Base-by-base conservation (phyloP, 2,113 vertebrate genomes). In the Pholis gunnellus region DNA sequence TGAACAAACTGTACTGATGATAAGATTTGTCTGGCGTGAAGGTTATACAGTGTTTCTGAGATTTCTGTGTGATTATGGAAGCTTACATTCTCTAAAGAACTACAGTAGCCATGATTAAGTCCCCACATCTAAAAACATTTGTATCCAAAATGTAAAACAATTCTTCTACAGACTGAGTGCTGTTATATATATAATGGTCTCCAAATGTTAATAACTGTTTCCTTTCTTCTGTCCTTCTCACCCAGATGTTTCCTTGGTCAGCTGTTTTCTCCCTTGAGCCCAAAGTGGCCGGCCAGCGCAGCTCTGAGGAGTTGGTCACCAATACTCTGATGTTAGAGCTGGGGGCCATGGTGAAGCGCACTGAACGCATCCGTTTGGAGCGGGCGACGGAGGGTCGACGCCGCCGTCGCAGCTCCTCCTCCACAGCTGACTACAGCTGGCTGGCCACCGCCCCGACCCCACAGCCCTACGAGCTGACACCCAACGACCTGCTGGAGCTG, bases 241-340 rank as follows among this genome's bases (percentile, higher is more conserved):
- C 1, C 63, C 81, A 95, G 95, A 96, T 96, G 95, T 95, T 96
- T 88, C 95, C 95, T 42, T 96, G 94, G 95, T 95, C 95, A 0
- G 94, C 94, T 25, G 90, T 96, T 76, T 95, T 95, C 79, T 94
- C 94, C 20, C 78, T 94, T 31, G 93, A 95, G 80, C 92, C 95
- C 10, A 95, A 95, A 87, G 93, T 95, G 13, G 91, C 94, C 0
- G 94, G 94, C 9, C 95, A 95, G 29, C 94, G 94, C 59, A 91
- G 82, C 25, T 61, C 90, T 0, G 91, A 94, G 75, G 96, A 96
- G 84, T 65, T 96, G 79, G 96, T 96, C 0, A 95, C 94, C 85
- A 95, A 96, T 59, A 96, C 96, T 4, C 89, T 96, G 75, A 96
- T 96, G 95, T 71, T 96, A 73, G 96, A 96, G 88, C 84, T 96